Evolutionary conservation across 2,797 vertebrate species (phyloP).

Genomic region (Spondyliosoma cantharus): DNA sequence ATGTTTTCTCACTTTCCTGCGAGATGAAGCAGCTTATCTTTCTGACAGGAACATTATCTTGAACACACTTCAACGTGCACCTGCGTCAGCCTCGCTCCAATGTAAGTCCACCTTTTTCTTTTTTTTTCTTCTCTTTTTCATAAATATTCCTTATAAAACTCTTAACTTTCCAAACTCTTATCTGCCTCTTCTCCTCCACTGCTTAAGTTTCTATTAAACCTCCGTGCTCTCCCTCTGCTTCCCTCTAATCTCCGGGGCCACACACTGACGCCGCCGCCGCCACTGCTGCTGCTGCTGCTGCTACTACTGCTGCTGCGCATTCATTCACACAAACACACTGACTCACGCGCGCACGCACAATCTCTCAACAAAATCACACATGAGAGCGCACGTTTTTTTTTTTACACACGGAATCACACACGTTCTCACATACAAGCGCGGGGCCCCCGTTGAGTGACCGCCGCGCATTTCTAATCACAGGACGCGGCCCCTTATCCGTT

Average conservation of each 20-base stretch:
- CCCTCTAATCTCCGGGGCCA: slow-evolving; percentile 69
- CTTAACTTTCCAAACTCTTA: slow-evolving; percentile 61
- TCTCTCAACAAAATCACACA: slow-evolving; percentile 52
- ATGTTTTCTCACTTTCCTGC: background rate
- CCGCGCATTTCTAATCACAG: slow-evolving; percentile 49
- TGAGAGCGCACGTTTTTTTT: slow-evolving; percentile 49
- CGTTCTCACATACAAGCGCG: slow-evolving; percentile 38
- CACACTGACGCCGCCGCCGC: slow-evolving; percentile 38
- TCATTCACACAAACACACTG: slow-evolving; percentile 53
- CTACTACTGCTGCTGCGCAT: slow-evolving; percentile 53
- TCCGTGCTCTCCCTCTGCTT: slow-evolving; percentile 65
- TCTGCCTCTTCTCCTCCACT: slow-evolving; percentile 51
- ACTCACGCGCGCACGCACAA: slow-evolving; percentile 30
- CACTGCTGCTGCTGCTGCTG: slow-evolving; percentile 47
- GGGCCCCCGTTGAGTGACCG: slow-evolving; percentile 26
- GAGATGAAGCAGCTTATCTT: slow-evolving; percentile 20
- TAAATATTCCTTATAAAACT: slow-evolving; percentile 52
- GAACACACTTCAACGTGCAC: background rate
- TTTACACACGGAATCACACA: slow-evolving; percentile 53
- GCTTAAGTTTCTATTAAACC: slow-evolving; percentile 76
- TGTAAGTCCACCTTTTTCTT: slow-evolving; percentile 22
- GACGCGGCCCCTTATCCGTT: slow-evolving; percentile 43
- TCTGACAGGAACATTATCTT: background rate
- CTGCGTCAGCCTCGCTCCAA: background rate
- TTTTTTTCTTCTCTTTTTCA: slow-evolving; percentile 5